A percentile compares a stretch with the other conserved stretches of the same genome.
phyloP scores from a whole-genome alignment of 53 echinoderm and acorn worm genomes.

The Mesocentrotus franciscanus region DNA sequence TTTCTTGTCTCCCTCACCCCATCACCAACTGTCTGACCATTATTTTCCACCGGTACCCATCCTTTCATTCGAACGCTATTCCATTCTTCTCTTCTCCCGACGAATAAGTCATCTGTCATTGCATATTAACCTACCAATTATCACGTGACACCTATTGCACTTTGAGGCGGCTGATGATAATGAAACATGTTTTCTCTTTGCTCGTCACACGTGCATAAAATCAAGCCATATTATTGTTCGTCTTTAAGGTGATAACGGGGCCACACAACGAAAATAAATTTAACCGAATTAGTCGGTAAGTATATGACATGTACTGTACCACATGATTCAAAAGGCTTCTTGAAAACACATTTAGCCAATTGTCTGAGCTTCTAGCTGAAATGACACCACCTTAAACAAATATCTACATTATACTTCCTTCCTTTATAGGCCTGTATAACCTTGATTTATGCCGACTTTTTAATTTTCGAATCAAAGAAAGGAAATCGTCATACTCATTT shows the following conservation, averaged over 20 bases:
- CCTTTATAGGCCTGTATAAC: too few species aligned
- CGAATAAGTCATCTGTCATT: constrained; percentile 58
- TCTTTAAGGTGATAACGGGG: constrained; percentile 7
- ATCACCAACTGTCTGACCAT: not conserved
- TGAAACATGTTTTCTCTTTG: constrained; percentile 47
- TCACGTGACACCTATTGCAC: constrained; percentile 62
- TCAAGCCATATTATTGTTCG: constrained; percentile 1
- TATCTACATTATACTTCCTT: too few species aligned
- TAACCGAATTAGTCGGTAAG: constrained; percentile 25
- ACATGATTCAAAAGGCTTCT: not conserved
- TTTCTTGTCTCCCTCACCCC: not conserved
- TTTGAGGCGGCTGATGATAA: constrained; percentile 50
- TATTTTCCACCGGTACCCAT: not conserved
- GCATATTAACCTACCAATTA: constrained; percentile 56
- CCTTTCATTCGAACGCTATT: not conserved
- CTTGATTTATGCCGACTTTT: too few species aligned
- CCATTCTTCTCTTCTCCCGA: not conserved
- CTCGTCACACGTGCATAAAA: constrained; percentile 29
- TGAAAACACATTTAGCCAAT: not conserved
- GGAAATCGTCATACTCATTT: too few species aligned
- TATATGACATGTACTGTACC: not conserved
- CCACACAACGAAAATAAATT: constrained; percentile 47
- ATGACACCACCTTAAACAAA: not conserved
- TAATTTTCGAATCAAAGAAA: too few species aligned
- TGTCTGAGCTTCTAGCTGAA: not conserved